Conservation (phyloP, 2,888 invertebrate species). For the Phaedon cochleariae region DNA sequence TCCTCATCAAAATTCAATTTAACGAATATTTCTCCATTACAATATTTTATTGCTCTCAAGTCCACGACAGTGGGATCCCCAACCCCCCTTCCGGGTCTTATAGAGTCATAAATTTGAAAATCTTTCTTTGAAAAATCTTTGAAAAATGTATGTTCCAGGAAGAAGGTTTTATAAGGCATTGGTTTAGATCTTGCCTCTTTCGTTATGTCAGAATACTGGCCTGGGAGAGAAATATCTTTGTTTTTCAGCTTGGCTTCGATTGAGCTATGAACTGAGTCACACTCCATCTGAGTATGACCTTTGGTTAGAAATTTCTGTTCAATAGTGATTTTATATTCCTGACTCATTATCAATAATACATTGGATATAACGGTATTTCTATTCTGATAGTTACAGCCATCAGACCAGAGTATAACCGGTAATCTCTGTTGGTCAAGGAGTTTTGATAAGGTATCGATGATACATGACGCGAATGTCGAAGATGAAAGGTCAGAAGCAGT, state of each 20-base stretch:
- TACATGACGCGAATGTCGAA: not conserved
- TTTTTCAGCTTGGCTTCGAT: not conserved
- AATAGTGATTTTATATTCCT: not conserved
- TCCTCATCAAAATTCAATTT: not conserved
- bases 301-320: not conserved
- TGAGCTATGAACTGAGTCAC: slow-evolving; percentile 6
- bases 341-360: not conserved
- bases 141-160: slow-evolving; percentile 2
- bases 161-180: not conserved
- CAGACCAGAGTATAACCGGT: not conserved
- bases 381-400: not conserved
- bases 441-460: not conserved
- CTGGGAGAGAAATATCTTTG: not conserved
- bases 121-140: not conserved
- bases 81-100: slow-evolving; percentile 11
- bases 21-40: not conserved
- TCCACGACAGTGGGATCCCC: slow-evolving; percentile 8
- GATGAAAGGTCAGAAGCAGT: not conserved
- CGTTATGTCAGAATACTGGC: not conserved
- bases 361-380: not conserved
- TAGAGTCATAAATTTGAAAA: slow-evolving; percentile 3
- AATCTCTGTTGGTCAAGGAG: not conserved
- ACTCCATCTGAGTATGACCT: too few relatives aligned
- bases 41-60: slow-evolving; percentile 10
- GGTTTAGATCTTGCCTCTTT: slow-evolving; percentile 1